Evolutionary conservation across 2,113 vertebrate species (phyloP).

Genomic region (Panurus biarmicus): DNA sequence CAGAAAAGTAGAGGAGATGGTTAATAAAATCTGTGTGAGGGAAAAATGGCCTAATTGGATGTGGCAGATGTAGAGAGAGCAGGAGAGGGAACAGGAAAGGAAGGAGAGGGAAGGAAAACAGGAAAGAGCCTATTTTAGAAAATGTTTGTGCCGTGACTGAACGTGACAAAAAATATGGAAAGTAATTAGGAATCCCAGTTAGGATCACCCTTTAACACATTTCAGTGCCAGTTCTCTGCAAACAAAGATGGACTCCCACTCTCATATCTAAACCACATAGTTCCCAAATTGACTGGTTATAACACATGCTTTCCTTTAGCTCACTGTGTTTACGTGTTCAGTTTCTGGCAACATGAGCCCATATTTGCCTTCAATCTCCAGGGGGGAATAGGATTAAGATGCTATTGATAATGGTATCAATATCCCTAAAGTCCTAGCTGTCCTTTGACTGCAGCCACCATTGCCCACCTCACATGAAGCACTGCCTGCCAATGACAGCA

Average conservation of each 20-base stretch:
- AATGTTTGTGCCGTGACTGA: not conserved
- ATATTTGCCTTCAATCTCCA: accelerated
- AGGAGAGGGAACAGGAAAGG: not conserved
- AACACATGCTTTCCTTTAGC: not conserved
- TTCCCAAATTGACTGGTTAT: not conserved
- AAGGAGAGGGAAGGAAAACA: not conserved
- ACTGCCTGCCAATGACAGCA: not conserved
- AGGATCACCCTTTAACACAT: accelerated
- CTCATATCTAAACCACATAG: accelerated
- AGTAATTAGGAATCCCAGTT: not conserved
- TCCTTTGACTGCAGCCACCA: not conserved
- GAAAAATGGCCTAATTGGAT: not conserved
- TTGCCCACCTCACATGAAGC: not conserved
- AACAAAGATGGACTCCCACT: not conserved
- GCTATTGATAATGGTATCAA: not conserved
- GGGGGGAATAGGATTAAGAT: not conserved
- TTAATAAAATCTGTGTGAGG: not conserved
- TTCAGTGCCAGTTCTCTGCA: not conserved
- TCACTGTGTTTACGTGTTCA: not conserved
- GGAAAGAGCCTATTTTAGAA: not conserved
- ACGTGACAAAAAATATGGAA: not conserved
- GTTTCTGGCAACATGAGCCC: not conserved
- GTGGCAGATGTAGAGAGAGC: not conserved
- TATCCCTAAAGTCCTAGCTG: not conserved
- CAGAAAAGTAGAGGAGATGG: not conserved